Evolutionary conservation across 1,140 invertebrate genomes (phyloP), one percentile per base, ranked within the genome.

Genomic region (Lanistes nyassanus): DNA sequence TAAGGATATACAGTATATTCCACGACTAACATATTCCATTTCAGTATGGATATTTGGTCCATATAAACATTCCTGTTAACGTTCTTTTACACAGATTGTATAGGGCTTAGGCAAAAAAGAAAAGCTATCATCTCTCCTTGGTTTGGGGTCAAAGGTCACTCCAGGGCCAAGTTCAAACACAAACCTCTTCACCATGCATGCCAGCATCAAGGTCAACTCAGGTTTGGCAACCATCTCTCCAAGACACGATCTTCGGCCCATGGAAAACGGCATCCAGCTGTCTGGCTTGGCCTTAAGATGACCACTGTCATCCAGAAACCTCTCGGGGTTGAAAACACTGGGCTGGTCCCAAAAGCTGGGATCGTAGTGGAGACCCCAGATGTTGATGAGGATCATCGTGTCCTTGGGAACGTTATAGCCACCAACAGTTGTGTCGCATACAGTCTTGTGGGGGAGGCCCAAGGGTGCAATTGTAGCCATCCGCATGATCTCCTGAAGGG

Each of bases 341-440:
- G 95, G 94, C 58, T 96, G 91, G 0, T 90, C 91, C 84, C 94
- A 95, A 64, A 92, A 92, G 5, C 92, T 88, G 1, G 93, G 90
- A 81, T 94, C 92, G 90, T 94, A 93, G 31, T 96, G 90, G 58
- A 94, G 91, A 68, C 92, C 92, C 76, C 94, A 93, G 78, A 95
- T 93, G 84, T 96, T 97, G 23, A 93, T 92, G 16, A 96, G 91
- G 1, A 97, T 92, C 91, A 95, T 94, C n/a, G 94, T 94, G 75
- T 95, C 93, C 93, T 91, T 90, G 0, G 92, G 92, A 66, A 96
- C 91, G 67, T 81, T 81, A 79, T 92, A 94, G 23, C 75, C 80
- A 60, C 80, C 74, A 39, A 81, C 55, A 13, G 23, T 66, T 19
- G 78, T 81, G 42, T 79, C 75, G 60, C 77, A 70, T 0, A 74